These are phyloP conservation scores for Motacilla tschutschensis DNA, from an alignment of 2,113 vertebrate species.

Conservation along the genomic window DNA sequence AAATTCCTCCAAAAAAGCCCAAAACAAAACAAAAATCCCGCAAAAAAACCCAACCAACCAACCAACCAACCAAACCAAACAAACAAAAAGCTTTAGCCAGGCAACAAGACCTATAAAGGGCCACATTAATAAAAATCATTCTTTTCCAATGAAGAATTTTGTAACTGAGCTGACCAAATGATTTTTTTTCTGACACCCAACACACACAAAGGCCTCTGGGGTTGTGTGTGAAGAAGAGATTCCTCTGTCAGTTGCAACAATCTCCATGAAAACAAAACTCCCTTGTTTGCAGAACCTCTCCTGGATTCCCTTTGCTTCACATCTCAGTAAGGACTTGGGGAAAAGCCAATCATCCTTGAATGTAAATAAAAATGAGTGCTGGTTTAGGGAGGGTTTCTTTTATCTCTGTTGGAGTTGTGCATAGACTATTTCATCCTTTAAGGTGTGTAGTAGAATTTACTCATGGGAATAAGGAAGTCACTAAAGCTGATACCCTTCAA, in stretches of 20 bases:
- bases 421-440: background rate
- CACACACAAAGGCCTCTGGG: background rate
- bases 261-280: background rate
- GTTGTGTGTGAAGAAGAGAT: background rate
- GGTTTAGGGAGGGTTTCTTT: background rate
- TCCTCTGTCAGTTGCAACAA: background rate
- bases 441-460: constrained; percentile 22
- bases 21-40: background rate
- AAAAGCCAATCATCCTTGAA: constrained; percentile 7
- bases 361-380: constrained; percentile 39
- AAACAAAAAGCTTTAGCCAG: background rate
- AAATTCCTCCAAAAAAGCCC: background rate
- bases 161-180: background rate
- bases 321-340: background rate
- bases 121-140: background rate
- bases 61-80: background rate
- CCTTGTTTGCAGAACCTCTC: constrained; percentile 15
- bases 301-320: background rate
- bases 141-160: background rate
- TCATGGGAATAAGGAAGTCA: background rate
- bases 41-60: background rate
- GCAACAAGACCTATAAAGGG: background rate
- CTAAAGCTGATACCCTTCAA: constrained; percentile 16
- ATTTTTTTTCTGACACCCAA: background rate
- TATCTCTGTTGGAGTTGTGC: constrained; percentile 6